A percentile compares a stretch with the other conserved stretches of the same genome.
These are phyloP conservation scores for Catocala fraxini DNA, from an alignment of 2,888 invertebrate genomes.

Conservation along the genomic window DNA sequence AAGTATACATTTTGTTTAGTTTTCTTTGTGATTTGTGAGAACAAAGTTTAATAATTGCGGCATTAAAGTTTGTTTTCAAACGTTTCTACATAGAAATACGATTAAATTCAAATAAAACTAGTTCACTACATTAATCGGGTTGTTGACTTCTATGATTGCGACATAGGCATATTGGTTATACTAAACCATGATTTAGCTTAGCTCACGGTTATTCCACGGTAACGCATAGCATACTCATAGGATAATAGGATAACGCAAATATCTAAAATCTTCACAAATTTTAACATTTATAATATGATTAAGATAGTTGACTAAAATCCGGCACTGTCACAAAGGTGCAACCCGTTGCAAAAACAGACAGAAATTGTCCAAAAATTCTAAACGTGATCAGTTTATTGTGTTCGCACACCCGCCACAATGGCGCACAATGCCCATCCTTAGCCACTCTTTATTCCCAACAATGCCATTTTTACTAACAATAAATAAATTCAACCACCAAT, in stretches of 20 bases:
- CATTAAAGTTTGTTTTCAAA: neutral
- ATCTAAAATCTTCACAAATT: too few species aligned
- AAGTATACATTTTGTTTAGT: neutral
- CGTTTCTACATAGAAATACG: too few species aligned
- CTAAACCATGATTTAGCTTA: too few species aligned
- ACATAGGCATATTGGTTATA: too few species aligned
- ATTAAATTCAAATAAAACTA: too few species aligned
- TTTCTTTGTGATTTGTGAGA: neutral
- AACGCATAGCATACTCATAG: too few species aligned
- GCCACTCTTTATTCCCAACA: slow-evolving; percentile 83
- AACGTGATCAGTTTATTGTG: slow-evolving; percentile 82
- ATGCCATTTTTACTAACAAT: slow-evolving; percentile 83
- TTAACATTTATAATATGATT: too few species aligned
- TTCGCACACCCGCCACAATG: slow-evolving; percentile 85
- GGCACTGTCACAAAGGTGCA: slow-evolving; percentile 81
- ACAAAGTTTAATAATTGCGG: neutral
- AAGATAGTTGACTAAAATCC: slow-evolving; percentile 48
- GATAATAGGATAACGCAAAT: too few species aligned
- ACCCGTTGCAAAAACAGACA: slow-evolving; percentile 84
- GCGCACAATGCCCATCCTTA: slow-evolving; percentile 83
- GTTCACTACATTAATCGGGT: neutral
- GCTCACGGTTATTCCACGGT: too few species aligned
- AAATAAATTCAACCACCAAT: slow-evolving; percentile 39
- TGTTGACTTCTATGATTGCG: neutral
- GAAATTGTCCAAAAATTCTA: slow-evolving; percentile 86